phyloP scores from a whole-genome alignment of 2,797 vertebrate genomes.

The Selene dorsalis region DNA sequence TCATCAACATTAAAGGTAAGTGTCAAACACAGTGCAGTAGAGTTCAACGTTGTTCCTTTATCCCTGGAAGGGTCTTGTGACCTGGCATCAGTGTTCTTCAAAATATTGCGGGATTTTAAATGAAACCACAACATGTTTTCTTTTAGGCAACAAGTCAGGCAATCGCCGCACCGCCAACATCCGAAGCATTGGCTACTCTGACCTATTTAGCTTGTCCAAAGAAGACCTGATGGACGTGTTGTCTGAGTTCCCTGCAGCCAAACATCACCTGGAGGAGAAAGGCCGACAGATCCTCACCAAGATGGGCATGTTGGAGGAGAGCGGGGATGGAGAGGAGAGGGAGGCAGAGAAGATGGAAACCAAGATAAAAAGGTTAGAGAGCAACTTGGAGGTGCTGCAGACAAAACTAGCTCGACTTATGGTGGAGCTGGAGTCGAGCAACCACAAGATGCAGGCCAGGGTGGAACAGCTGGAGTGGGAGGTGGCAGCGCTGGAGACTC shows the following conservation, averaged over 20 bases:
- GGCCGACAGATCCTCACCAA: constrained; percentile 92
- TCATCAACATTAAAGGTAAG: constrained; percentile 94
- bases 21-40: too few relatives aligned
- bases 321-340: constrained; percentile 52
- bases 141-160: constrained; percentile 90
- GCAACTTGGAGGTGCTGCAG: constrained; percentile 86
- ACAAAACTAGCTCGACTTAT: constrained; percentile 87
- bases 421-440: constrained; percentile 84
- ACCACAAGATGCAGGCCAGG: constrained; percentile 77
- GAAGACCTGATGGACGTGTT: constrained; percentile 91
- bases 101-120: neutral
- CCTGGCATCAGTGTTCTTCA: too few relatives aligned
- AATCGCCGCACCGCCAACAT: constrained; percentile 96
- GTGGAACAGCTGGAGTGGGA: constrained; percentile 78
- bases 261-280: constrained; percentile 90
- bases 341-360: constrained; percentile 80
- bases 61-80: too few relatives aligned
- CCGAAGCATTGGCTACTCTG: constrained; percentile 92
- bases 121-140: neutral
- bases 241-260: constrained; percentile 90
- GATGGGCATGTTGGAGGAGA: constrained; percentile 89
- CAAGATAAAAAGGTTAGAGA: constrained; percentile 86
- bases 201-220: constrained; percentile 95
- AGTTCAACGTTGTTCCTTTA: too few relatives aligned
- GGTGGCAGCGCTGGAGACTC: constrained; percentile 58